These are phyloP conservation scores for Morone chrysops DNA, from an alignment of 2,113 vertebrate genomes.

Conservation along the genomic window DNA sequence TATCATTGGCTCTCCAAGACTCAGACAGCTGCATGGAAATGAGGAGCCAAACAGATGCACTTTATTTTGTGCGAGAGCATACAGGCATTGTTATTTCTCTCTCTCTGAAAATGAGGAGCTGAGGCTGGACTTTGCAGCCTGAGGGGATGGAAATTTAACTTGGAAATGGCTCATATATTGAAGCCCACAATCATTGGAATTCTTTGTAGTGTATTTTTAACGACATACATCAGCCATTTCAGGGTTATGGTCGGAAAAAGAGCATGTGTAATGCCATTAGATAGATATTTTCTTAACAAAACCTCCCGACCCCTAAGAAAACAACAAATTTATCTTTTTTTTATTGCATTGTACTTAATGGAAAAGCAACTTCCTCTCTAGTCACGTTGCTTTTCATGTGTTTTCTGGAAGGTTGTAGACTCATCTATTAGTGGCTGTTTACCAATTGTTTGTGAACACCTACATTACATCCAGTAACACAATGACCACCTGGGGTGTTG, in stretches of 20 bases:
- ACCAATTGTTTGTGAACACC: slow-evolving; percentile 44
- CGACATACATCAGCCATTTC: slow-evolving; percentile 55
- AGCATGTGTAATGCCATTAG: slow-evolving; percentile 50
- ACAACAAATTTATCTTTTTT: slow-evolving; percentile 61
- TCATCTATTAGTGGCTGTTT: slow-evolving; percentile 71
- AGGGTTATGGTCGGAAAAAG: slow-evolving; percentile 38
- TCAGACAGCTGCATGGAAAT: slow-evolving; percentile 70
- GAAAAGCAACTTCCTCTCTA: slow-evolving; percentile 19
- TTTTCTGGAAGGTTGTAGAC: slow-evolving; percentile 28
- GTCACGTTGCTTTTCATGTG: neutral
- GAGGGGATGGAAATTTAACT: slow-evolving; percentile 67
- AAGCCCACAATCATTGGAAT: slow-evolving; percentile 57
- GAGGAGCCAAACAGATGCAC: slow-evolving; percentile 68
- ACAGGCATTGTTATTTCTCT: slow-evolving; percentile 60
- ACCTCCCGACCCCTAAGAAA: slow-evolving; percentile 36
- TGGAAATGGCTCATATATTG: slow-evolving; percentile 64
- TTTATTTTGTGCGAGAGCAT: slow-evolving; percentile 57
- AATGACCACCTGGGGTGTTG: slow-evolving; percentile 71
- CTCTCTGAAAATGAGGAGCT: slow-evolving; percentile 58
- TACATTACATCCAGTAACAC: slow-evolving; percentile 48
- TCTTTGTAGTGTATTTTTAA: slow-evolving; percentile 56
- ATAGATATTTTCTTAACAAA: slow-evolving; percentile 53
- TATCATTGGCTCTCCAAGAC: slow-evolving; percentile 49
- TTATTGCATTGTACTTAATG: slow-evolving; percentile 34
- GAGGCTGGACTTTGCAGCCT: slow-evolving; percentile 57